Conservation (phyloP, 2,888 invertebrate species). For the Cryptosula pallasiana region DNA sequence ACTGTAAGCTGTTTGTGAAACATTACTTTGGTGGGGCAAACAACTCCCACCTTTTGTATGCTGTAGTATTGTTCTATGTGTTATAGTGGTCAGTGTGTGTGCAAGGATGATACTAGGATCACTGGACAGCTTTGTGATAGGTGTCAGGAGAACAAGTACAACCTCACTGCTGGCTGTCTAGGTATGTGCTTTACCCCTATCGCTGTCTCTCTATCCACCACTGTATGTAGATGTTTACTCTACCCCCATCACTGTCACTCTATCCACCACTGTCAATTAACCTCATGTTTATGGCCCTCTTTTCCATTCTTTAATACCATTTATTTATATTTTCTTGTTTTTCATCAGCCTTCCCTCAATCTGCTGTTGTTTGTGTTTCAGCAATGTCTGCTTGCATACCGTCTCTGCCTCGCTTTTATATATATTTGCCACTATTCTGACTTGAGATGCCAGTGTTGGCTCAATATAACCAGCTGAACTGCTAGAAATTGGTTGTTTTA, state of each 20-base stretch:
- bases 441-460: no score
- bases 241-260: no score
- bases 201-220: no score
- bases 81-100: slow-evolving; percentile 21
- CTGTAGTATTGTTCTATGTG: not conserved
- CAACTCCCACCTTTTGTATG: not conserved
- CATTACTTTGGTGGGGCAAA: no score
- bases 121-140: slow-evolving; percentile 42
- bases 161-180: slow-evolving; percentile 72
- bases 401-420: no score
- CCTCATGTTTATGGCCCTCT: not conserved
- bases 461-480: no score
- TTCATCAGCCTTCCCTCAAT: not conserved
- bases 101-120: slow-evolving; percentile 8
- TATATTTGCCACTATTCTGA: no score
- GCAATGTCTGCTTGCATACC: no score
- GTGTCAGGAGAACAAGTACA: slow-evolving; percentile 80
- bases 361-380: not conserved
- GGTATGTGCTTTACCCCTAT: slow-evolving; percentile 35
- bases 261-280: no score
- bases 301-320: not conserved
- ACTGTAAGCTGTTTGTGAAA: no score
- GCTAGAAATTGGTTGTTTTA: no score
- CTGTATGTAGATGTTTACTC: no score
- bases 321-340: not conserved